Evolutionary conservation across 2,113 vertebrate species (phyloP).

Genomic region (Dasypus novemcinctus): DNA sequence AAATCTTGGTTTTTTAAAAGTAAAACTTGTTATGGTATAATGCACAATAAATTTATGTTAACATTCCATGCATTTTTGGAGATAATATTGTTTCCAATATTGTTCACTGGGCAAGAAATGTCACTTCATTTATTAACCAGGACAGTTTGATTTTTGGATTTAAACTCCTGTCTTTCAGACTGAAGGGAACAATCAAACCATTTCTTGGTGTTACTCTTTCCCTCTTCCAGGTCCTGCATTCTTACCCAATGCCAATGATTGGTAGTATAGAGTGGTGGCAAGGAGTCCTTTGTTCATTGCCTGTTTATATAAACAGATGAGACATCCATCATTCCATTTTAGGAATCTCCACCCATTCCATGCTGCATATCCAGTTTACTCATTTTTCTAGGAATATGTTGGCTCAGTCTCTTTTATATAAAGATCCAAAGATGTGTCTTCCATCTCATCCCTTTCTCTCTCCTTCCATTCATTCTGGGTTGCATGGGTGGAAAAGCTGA

Average conservation of each 20-base stretch:
- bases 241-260: neutral
- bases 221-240: neutral
- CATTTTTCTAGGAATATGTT: neutral
- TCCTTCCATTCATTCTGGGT: neutral
- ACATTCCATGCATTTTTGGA: neutral
- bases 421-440: neutral
- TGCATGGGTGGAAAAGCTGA: neutral
- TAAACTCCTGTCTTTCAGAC: neutral
- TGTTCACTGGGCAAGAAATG: neutral
- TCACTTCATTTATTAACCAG: neutral
- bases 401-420: neutral
- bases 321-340: neutral
- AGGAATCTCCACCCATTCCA: neutral
- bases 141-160: neutral
- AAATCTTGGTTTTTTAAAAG: neutral
- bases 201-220: neutral
- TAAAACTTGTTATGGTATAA: neutral
- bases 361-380: no score
- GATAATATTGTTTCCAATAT: neutral
- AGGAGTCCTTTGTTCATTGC: neutral
- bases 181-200: neutral
- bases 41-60: neutral
- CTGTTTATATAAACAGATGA: neutral
- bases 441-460: neutral
- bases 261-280: neutral